Conservation (phyloP, 2,888 invertebrate genomes). For the Philaethria dido region DNA sequence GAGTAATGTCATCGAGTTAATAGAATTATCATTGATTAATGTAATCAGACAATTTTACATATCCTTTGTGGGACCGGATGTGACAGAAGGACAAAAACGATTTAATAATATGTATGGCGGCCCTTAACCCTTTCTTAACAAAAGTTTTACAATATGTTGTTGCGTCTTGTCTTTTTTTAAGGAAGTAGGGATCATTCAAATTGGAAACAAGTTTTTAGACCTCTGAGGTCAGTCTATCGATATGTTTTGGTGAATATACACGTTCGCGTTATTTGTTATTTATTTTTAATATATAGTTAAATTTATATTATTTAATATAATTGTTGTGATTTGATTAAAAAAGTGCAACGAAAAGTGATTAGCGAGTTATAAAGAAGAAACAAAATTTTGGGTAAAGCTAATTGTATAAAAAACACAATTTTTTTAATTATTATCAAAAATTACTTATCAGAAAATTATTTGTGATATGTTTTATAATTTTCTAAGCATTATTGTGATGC, state of each 20-base stretch:
- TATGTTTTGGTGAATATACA: conserved; percentile 65
- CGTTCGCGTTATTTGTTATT: conserved; percentile 48
- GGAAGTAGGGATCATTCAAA: conserved; percentile 78
- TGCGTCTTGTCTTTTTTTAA: conserved; percentile 66
- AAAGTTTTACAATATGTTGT: conserved; percentile 81
- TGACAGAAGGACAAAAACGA: conserved; percentile 80
- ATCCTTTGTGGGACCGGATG: conserved; percentile 79
- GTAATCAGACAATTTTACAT: conserved; percentile 71
- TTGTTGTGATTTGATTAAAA: neutral
- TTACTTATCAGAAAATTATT: neutral
- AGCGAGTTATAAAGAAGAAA: neutral
- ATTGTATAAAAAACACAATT: neutral
- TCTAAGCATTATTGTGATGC: neutral
- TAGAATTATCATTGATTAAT: conserved; percentile 82
- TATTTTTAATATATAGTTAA: neutral
- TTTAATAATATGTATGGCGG: conserved; percentile 81
- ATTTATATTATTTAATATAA: neutral
- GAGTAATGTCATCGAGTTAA: conserved; percentile 67
- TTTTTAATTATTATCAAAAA: neutral
- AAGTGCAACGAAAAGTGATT: neutral
- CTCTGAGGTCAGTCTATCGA: conserved; percentile 76
- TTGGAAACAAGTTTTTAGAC: conserved; percentile 75
- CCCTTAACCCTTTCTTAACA: conserved; percentile 81
- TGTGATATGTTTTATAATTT: neutral
- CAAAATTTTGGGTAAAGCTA: neutral